Conservation (phyloP, 2,888 invertebrate species). For the Myathropa florea region DNA sequence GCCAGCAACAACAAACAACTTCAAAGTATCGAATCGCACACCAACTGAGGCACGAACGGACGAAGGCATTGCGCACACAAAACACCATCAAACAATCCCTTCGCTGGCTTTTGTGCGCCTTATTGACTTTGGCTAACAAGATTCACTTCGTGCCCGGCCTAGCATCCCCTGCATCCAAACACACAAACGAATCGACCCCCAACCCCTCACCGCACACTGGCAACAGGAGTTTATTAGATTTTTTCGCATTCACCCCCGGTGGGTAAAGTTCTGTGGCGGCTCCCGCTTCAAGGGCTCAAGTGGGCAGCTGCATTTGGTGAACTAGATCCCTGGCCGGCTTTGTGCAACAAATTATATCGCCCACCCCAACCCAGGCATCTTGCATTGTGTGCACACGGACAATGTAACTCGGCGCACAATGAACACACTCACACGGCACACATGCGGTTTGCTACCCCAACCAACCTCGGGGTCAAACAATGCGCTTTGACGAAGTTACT, state of each 20-base stretch:
- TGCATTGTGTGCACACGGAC: slow-evolving; percentile 14
- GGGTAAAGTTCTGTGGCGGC: not conserved
- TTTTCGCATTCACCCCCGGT: not conserved
- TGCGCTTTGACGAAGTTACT: not conserved
- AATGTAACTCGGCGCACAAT: slow-evolving; percentile 44
- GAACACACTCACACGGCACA: slow-evolving; percentile 1
- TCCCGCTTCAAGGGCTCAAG: not conserved
- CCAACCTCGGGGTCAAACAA: slow-evolving; percentile 21
- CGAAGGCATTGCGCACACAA: not conserved
- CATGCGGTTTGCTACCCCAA: slow-evolving; percentile 12
- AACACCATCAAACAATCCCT: slow-evolving; percentile 9
- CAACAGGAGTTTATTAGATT: slow-evolving; percentile 48
- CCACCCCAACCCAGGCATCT: not conserved
- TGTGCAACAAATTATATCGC: slow-evolving; percentile 36
- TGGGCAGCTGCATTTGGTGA: slow-evolving; percentile 36
- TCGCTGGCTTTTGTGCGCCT: not conserved
- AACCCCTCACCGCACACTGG: slow-evolving; percentile 3
- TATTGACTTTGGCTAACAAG: slow-evolving; percentile 52
- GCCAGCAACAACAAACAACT: slow-evolving; percentile 6
- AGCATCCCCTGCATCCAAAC: slow-evolving; percentile 15
- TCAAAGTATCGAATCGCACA: slow-evolving; percentile 11
- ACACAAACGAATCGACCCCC: not conserved
- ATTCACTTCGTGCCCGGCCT: slow-evolving; percentile 19
- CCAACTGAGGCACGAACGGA: not conserved
- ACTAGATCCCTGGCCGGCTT: slow-evolving; percentile 28